These are phyloP conservation scores for Orbicella faveolata DNA, from an alignment of 64 coral and sea anemone species.

Conservation along the genomic window DNA sequence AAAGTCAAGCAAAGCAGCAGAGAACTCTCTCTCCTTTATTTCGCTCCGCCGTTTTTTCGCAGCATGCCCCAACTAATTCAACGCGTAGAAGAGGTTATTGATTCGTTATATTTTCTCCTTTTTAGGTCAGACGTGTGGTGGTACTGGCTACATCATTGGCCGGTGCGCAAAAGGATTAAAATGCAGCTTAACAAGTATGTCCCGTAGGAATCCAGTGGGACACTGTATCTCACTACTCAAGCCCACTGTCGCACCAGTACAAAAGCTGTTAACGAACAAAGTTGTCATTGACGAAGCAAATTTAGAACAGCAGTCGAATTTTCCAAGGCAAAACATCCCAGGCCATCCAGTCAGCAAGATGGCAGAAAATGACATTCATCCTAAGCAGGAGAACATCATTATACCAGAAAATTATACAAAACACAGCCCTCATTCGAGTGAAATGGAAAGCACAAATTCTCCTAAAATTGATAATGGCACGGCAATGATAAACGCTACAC, in stretches of 20 bases:
- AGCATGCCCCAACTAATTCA: background rate
- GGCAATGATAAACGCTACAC: background rate
- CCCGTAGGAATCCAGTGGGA: background rate
- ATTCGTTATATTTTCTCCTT: background rate
- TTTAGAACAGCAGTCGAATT: background rate
- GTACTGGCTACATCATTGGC: constrained; percentile 8
- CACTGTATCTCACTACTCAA: background rate
- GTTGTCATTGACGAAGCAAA: background rate
- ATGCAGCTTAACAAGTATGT: background rate
- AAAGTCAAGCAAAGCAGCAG: too few relatives aligned
- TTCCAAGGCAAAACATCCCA: background rate
- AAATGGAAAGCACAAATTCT: background rate
- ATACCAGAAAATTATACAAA: background rate
- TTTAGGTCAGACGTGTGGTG: constrained; percentile 21
- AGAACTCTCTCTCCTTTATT: background rate
- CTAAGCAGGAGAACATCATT: background rate
- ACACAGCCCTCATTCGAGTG: background rate
- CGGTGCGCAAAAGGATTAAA: constrained; percentile 23
- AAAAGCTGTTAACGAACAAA: constrained; percentile 3
- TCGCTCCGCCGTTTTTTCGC: background rate
- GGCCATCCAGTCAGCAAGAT: background rate
- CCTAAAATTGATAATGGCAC: background rate
- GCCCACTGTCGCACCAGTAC: background rate
- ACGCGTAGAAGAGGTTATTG: too few relatives aligned
- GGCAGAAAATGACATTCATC: background rate